Evolutionary conservation across 2,888 invertebrate species (phyloP), one percentile per base, ranked within the genome.

Genomic region (Schizotus pectinicornis): DNA sequence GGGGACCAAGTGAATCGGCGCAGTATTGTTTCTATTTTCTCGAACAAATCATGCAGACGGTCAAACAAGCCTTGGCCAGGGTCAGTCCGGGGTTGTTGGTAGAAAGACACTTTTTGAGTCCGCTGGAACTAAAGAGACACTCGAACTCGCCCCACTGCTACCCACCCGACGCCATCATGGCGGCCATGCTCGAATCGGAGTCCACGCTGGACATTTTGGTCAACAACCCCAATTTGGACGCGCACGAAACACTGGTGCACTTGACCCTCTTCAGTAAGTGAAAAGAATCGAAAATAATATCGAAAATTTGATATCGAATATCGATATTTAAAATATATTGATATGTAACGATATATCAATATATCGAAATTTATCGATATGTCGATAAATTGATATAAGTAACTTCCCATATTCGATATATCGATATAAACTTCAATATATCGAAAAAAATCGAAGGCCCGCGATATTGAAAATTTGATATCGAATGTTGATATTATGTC

Each of bases 61-160:
- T 88, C 14, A 85, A 87, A 67, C 84, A 85, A 74, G 86, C 87
- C 7, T 77, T 89, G 22, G 77, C 81, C 45, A 83, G 85, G 68
- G 84, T 89, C 43, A 87, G 87, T 64, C 90, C 91, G 1, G 89
- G 88, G 8, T 79, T 90, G 68, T 74, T 85, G 48, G 72, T 88
- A 9, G 88, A 89, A 75, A 82, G 84, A 59, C 86, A 88, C 70
- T 82, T 87, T 68, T 78, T 90, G 39, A 89, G 88, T 72, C 81
- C 86, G 8, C 79, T 80, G 41, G 86, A 87, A 67, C 74, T 88
- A 50, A 78, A 80, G 43, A 77, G 69, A 8, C 80, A 84, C 63
- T 70, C 74, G 35, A 69, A 69, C 11, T 74, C 77, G 7, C 74
- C 79, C 0, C 78, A 76, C 59, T 77, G 77, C 59, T 82, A 80